Conservation (phyloP, 1,140 invertebrate species). For the Oedothorax gibbosus region DNA sequence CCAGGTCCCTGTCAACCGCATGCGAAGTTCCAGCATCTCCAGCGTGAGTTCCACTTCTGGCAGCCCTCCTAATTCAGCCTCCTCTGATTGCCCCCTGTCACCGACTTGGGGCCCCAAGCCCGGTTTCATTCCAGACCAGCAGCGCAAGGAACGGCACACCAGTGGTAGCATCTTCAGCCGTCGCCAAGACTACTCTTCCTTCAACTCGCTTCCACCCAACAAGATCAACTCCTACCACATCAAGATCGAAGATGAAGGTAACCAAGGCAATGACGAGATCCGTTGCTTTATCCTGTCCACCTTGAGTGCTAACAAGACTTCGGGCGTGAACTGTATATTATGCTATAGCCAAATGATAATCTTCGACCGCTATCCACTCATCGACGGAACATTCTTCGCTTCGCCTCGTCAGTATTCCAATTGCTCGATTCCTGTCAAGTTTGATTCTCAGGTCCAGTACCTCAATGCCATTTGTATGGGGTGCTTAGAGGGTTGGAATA, state of each 20-base stretch:
- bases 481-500: slow-evolving; percentile 83
- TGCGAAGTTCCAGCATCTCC: slow-evolving; percentile 65
- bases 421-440: slow-evolving; percentile 86
- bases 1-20: slow-evolving; percentile 55
- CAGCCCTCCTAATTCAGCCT: slow-evolving; percentile 61
- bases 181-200: slow-evolving; percentile 92
- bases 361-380: slow-evolving; percentile 95
- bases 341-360: slow-evolving; percentile 90
- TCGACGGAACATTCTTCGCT: slow-evolving; percentile 97
- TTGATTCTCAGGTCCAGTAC: slow-evolving; percentile 80
- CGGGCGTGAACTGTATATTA: slow-evolving; percentile 82
- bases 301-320: slow-evolving; percentile 83
- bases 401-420: slow-evolving; percentile 89
- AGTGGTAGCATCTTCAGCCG: slow-evolving; percentile 80
- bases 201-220: slow-evolving; percentile 91
- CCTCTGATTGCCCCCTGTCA: slow-evolving; percentile 59
- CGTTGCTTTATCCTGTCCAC: slow-evolving; percentile 92
- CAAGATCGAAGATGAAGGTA: slow-evolving; percentile 98
- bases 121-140: slow-evolving; percentile 1
- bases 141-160: slow-evolving; percentile 55
- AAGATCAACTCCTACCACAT: slow-evolving; percentile 99
- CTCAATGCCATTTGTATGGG: slow-evolving; percentile 94
- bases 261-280: slow-evolving; percentile 97
- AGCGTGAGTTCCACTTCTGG: slow-evolving; percentile 66
- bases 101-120: slow-evolving; percentile 27